Percentiles rank a stretch among this genome's conserved stretches.
phyloP scores from a whole-genome alignment of 2,797 vertebrate species.

The Sebastes steindachneri region DNA sequence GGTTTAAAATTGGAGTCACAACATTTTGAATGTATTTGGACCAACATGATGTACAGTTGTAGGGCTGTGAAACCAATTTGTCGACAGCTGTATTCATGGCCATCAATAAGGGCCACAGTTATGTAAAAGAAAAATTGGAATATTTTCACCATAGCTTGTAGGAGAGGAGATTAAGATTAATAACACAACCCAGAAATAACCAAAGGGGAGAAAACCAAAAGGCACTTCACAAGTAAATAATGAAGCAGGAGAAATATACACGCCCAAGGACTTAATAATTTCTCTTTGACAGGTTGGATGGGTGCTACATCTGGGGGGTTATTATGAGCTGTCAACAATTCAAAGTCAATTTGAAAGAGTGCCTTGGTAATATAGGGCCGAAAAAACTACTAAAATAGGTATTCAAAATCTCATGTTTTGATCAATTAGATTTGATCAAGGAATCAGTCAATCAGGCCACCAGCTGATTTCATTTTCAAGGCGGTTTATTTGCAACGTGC shows the following conservation, averaged over 20 bases:
- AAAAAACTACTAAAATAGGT: neutral
- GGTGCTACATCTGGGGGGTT: neutral
- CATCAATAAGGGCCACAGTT: neutral
- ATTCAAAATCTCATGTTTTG: neutral
- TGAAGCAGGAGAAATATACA: conserved; percentile 31
- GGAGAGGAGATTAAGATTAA: conserved; percentile 39
- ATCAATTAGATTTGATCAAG: neutral
- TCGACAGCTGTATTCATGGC: neutral
- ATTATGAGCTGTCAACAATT: conserved; percentile 10
- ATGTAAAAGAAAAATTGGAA: neutral
- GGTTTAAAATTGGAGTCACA: neutral
- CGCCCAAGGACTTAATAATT: conserved; percentile 10
- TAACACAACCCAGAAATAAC: conserved; percentile 26
- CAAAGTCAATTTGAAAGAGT: neutral
- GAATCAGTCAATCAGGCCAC: neutral
- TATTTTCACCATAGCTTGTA: conserved; percentile 8
- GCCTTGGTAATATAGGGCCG: neutral
- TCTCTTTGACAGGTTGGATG: conserved; percentile 26
- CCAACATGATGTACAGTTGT: conserved; percentile 1
- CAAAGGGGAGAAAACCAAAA: conserved; percentile 30
- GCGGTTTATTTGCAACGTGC: neutral
- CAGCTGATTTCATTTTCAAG: neutral
- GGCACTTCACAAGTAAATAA: conserved; percentile 35
- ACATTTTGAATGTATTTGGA: neutral
- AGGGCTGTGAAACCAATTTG: neutral